A percentile compares a stretch with the other conserved stretches of the same genome.
Conservation (phyloP, 2,888 invertebrate species). For the Stratiomys singularior region DNA sequence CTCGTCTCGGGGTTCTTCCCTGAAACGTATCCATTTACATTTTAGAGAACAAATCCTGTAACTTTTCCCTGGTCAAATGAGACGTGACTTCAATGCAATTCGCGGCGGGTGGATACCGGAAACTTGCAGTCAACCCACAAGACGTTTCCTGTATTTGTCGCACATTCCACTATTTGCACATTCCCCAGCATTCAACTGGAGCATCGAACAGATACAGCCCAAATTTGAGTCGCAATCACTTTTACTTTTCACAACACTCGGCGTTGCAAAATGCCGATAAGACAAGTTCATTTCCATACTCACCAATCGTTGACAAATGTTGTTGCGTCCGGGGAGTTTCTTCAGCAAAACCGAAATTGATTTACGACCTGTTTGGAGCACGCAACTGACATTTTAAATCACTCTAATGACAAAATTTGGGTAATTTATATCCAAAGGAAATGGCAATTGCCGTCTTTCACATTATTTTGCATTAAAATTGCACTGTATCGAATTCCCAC, state of each 20-base stretch:
- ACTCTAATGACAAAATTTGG: not conserved
- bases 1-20: too few relatives aligned
- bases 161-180: not conserved
- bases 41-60: too few relatives aligned
- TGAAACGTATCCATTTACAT: too few relatives aligned
- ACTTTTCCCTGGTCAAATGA: not conserved
- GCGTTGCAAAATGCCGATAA: not conserved
- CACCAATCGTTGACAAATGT: slow-evolving; percentile 5
- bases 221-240: slow-evolving; percentile 7
- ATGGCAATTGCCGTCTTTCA: slow-evolving; percentile 6
- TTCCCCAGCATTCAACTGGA: not conserved
- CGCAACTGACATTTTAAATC: not conserved
- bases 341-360: slow-evolving; percentile 16
- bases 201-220: not conserved
- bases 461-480: not conserved
- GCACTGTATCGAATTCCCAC: not conserved
- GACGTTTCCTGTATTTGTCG: not conserved
- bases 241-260: slow-evolving; percentile 33
- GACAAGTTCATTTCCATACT: slow-evolving; percentile 22
- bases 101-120: not conserved
- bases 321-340: not conserved
- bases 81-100: not conserved
- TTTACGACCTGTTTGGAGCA: not conserved
- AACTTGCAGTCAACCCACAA: not conserved
- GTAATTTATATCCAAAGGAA: not conserved